A percentile compares a stretch with the other conserved stretches of the same genome.
These are phyloP conservation scores for Entomobrya multifasciata DNA, from an alignment of 2,888 invertebrate species.

Conservation along the genomic window DNA sequence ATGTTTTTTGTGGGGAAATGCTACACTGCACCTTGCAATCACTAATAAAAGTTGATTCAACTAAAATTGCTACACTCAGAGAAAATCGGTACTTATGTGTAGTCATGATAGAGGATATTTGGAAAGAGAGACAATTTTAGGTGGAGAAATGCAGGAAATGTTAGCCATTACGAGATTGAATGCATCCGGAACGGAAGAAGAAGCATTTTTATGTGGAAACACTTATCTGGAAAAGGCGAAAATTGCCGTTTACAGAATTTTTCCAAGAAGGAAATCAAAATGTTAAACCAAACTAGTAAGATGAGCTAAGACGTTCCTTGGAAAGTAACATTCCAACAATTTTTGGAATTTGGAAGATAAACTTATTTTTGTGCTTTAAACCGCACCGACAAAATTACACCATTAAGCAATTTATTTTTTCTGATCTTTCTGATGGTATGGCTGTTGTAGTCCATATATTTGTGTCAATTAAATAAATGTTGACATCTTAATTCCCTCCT, in stretches of 20 bases:
- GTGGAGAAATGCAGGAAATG: constrained; percentile 11
- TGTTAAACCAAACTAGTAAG: neutral
- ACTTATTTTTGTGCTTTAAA: neutral
- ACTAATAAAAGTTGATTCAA: constrained; percentile 33
- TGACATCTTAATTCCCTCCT: constrained; percentile 52
- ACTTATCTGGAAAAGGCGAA: neutral
- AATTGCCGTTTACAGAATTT: neutral
- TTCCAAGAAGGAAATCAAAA: neutral
- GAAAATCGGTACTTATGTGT: neutral
- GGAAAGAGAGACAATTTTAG: neutral
- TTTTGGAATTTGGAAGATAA: neutral
- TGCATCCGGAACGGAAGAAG: constrained; percentile 19
- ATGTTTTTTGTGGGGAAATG: neutral
- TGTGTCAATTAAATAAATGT: constrained; percentile 58
- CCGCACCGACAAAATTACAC: neutral
- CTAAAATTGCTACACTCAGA: neutral
- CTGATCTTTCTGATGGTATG: neutral
- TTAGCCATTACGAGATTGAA: constrained; percentile 8
- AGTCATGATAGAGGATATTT: neutral
- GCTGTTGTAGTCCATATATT: constrained; percentile 20
- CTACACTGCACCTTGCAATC: constrained; percentile 34
- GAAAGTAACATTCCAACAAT: neutral
- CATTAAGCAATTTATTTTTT: neutral
- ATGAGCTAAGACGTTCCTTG: neutral
- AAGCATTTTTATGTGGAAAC: neutral